These are phyloP conservation scores for Spea hammondii DNA, from an alignment of 2,797 vertebrate genomes.

Conservation along the genomic window DNA sequence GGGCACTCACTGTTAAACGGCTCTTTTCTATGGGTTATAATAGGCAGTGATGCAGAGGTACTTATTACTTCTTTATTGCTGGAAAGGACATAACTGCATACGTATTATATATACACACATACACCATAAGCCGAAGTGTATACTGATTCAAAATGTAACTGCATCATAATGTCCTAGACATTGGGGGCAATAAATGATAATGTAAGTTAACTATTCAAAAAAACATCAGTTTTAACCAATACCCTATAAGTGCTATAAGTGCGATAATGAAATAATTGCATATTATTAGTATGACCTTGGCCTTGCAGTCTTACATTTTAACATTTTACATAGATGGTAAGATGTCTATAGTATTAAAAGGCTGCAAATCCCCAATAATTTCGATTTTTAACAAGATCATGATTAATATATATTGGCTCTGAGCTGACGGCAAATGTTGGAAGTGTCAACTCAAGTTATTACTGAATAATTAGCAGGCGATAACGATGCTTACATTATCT, in stretches of 20 bases:
- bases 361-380: not conserved
- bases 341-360: not conserved
- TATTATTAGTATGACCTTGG: not conserved
- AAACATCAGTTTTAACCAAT: not conserved
- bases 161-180: not conserved
- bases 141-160: constrained; percentile 17
- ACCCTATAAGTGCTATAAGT: not conserved
- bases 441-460: not conserved
- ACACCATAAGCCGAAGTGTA: constrained; percentile 2
- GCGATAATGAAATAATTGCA: not conserved
- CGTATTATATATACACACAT: constrained; percentile 24
- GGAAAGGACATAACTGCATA: constrained; percentile 28
- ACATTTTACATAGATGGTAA: no score
- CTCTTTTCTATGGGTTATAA: constrained; percentile 47
- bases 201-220: constrained; percentile 7
- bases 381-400: not conserved
- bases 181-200: constrained; percentile 17
- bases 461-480: constrained; percentile 9
- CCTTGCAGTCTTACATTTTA: no score
- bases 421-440: not conserved
- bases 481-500: no score
- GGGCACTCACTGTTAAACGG: constrained; percentile 53
- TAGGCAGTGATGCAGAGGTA: constrained; percentile 42
- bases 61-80: constrained; percentile 44
- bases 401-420: not conserved